Evolutionary conservation across 2,797 vertebrate genomes (phyloP).

Genomic region (Coilia nasus): DNA sequence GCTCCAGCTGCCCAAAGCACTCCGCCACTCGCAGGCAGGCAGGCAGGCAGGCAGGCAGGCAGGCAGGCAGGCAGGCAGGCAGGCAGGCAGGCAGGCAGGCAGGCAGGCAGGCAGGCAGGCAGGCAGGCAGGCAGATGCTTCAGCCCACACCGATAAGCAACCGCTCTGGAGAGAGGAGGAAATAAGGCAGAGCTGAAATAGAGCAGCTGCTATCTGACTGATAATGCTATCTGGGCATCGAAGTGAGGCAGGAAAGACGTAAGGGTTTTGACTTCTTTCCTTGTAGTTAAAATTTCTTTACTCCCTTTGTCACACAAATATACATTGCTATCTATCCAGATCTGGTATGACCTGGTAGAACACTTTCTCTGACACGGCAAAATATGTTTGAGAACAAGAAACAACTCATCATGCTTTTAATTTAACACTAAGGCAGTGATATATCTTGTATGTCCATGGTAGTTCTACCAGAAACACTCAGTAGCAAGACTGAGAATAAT

Average conservation of each 20-base stretch:
- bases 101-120: too few species aligned
- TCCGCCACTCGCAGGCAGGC: neutral
- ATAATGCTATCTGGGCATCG: slow-evolving; percentile 15
- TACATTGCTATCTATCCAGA: neutral
- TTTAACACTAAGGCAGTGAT: too few species aligned
- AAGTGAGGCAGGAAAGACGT: neutral
- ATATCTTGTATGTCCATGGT: too few species aligned
- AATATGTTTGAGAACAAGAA: neutral
- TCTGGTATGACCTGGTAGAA: neutral
- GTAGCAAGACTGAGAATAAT: too few species aligned
- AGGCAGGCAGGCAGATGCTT: slow-evolving; percentile 2
- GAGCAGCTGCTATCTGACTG: slow-evolving; percentile 9
- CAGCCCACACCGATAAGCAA: neutral
- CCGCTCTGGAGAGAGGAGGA: neutral
- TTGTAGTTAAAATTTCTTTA: neutral
- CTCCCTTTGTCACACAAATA: neutral
- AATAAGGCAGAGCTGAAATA: slow-evolving; percentile 8
- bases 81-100: neutral
- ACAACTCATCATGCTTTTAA: too few species aligned
- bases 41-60: neutral
- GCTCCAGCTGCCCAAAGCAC: neutral
- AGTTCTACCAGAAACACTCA: too few species aligned
- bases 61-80: neutral
- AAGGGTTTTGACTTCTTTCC: neutral
- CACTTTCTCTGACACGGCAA: neutral